Base-by-base conservation (phyloP, 2,113 vertebrate genomes). In the Petrocephalus zakoni region DNA sequence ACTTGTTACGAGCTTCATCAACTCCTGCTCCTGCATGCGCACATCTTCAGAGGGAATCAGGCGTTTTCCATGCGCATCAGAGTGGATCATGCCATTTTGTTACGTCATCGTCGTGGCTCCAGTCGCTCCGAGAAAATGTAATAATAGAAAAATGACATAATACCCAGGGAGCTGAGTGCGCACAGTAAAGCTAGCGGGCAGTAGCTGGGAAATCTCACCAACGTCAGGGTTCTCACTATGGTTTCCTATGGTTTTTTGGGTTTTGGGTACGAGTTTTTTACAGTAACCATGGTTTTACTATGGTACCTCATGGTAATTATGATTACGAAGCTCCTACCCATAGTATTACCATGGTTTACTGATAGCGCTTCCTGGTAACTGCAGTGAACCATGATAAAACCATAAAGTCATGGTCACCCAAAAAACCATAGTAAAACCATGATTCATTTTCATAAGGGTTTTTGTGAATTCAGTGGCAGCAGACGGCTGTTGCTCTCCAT, bases 71-170 rank as follows among this genome's bases (percentile, higher is more conserved):
- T 11, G 61, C 4, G 61, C 61, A 68, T 68, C 61, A 68, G 61
- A 29, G 61, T 68, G 61, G 11, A 68, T 68, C 61, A 5, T 29
- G 61, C 61, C 61, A 68, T 68, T 68, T 68, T 68, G n/a, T 29
- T 68, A 68, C 61, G 10, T n/a, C 25, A n/a, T 29, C 25, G 13
- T 68, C 61, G 25, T 29, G 25, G 10, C 13, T 68, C 10, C 61
- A 68, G n/a, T 1, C n/a, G n/a, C 61, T 68, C 61, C 61, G 29
- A 68, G 25, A 68, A 68, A 68, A 29, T 68, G 61, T 29, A 68
- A 68, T 68, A 68, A 68, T 29, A 68, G 61, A 68, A 68, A 68
- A 78, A 78, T 78, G 72, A 78, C 72, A 34, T 78, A 78, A 78
- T 42, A 78, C 15, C 29, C 34, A 42, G 34, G 19, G 72, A 37